These are phyloP conservation scores for Rhodeus uyekii DNA, from an alignment of 2,797 vertebrate species.

Conservation along the genomic window DNA sequence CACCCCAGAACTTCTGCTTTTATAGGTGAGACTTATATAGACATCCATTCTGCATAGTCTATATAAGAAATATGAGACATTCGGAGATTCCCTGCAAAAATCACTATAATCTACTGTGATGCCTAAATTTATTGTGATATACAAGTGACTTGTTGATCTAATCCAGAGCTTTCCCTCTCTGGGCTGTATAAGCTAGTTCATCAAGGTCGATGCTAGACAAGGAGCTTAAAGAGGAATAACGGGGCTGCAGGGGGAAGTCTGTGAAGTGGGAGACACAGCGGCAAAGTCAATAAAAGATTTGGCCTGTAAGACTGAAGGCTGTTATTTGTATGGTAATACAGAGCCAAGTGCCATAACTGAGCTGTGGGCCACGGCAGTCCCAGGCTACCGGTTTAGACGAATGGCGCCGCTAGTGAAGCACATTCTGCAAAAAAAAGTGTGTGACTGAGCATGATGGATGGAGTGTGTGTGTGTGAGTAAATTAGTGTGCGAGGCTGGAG, in stretches of 20 bases:
- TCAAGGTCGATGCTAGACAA: constrained; percentile 30
- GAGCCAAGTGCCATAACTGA: constrained; percentile 40
- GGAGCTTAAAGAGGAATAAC: constrained; percentile 30
- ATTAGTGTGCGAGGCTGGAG: background rate
- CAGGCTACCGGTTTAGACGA: constrained; percentile 53
- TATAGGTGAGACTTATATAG: background rate
- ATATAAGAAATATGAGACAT: background rate
- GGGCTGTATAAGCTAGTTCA: constrained; percentile 11
- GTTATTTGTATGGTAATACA: constrained; percentile 74
- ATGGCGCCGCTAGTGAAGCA: constrained; percentile 24
- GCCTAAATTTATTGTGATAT: too few relatives aligned
- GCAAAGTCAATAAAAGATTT: constrained; percentile 63
- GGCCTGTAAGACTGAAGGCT: constrained; percentile 66
- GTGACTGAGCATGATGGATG: constrained; percentile 20
- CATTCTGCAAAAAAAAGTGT: constrained; percentile 34
- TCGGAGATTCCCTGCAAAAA: background rate
- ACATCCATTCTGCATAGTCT: background rate
- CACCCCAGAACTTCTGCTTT: background rate
- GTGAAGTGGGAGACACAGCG: constrained; percentile 51
- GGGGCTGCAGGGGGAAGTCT: constrained; percentile 14
- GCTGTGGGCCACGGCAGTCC: constrained; percentile 50
- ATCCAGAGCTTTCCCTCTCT: constrained; percentile 15
- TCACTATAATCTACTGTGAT: background rate
- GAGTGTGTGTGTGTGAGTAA: constrained; percentile 34
- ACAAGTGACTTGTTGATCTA: constrained; percentile 16